Percentiles rank a stretch among this genome's conserved stretches.
phyloP scores from a whole-genome alignment of 1,140 invertebrate species.

The Ruditapes philippinarum region DNA sequence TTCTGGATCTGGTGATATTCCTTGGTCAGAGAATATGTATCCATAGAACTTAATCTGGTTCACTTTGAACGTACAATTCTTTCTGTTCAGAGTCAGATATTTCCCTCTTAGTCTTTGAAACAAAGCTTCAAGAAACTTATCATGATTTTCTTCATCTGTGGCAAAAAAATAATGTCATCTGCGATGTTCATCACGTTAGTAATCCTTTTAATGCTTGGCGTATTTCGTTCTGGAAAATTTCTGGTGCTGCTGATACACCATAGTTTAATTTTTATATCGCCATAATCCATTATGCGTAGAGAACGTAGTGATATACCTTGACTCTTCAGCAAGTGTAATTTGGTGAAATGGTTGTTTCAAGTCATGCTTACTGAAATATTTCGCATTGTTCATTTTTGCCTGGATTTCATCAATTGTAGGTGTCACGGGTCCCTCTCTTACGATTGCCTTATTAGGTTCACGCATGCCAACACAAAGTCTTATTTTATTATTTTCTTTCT shows the following conservation, averaged over 20 bases:
- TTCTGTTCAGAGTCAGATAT: constrained; percentile 60
- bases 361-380: constrained; percentile 74
- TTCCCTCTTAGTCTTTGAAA: constrained; percentile 35
- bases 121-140: constrained; percentile 11
- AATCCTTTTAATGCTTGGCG: not conserved
- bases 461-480: constrained; percentile 76
- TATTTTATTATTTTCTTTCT: constrained; percentile 72
- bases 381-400: constrained; percentile 67
- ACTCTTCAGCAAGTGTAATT: constrained; percentile 61
- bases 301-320: constrained; percentile 41
- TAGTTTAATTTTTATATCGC: constrained; percentile 55
- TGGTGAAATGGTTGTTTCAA: constrained; percentile 73
- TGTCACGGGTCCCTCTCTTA: constrained; percentile 68
- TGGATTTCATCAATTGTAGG: constrained; percentile 78
- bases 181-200: constrained; percentile 40
- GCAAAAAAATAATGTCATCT: constrained; percentile 61
- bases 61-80: constrained; percentile 48
- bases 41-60: constrained; percentile 67
- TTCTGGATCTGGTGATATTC: constrained; percentile 66
- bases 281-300: constrained; percentile 26
- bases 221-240: not conserved
- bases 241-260: constrained; percentile 44
- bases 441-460: constrained; percentile 73
- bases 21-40: constrained; percentile 55
- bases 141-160: constrained; percentile 17